These are phyloP conservation scores for Argyrosomus regius DNA, from an alignment of 2,797 vertebrate species.

Conservation along the genomic window DNA sequence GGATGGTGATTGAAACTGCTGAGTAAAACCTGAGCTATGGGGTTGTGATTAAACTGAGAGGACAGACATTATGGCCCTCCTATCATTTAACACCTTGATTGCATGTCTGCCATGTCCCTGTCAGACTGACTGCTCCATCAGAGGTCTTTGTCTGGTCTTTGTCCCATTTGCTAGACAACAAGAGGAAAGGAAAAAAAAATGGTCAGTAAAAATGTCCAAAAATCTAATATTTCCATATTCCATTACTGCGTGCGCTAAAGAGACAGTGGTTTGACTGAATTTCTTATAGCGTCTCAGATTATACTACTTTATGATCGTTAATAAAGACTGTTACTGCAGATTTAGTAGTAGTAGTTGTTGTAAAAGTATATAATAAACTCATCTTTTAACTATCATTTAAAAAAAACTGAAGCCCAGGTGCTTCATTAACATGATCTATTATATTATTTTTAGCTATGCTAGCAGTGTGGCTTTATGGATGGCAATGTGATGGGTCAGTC, in stretches of 20 bases:
- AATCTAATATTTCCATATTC: neutral
- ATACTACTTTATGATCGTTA: too few species aligned
- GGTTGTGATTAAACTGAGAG: slow-evolving; percentile 78
- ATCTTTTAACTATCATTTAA: neutral
- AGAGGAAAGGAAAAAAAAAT: slow-evolving; percentile 24
- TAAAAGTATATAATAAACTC: neutral
- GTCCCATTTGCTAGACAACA: slow-evolving; percentile 58
- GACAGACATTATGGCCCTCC: slow-evolving; percentile 69
- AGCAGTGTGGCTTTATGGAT: neutral
- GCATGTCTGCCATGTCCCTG: slow-evolving; percentile 75
- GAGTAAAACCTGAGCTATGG: slow-evolving; percentile 71
- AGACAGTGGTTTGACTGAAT: neutral
- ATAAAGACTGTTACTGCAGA: neutral
- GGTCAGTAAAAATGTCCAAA: slow-evolving; percentile 25
- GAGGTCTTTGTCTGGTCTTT: slow-evolving; percentile 67
- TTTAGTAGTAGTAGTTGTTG: neutral
- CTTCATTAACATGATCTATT: neutral
- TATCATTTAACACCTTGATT: slow-evolving; percentile 82
- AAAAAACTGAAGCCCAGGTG: neutral
- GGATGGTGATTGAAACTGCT: slow-evolving; percentile 72
- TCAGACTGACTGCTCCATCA: slow-evolving; percentile 77
- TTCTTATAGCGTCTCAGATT: neutral
- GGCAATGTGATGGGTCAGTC: neutral
- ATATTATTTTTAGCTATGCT: neutral
- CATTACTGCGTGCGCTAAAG: neutral